phyloP scores from a whole-genome alignment of 2,113 vertebrate genomes.

The Macaca mulatta region DNA sequence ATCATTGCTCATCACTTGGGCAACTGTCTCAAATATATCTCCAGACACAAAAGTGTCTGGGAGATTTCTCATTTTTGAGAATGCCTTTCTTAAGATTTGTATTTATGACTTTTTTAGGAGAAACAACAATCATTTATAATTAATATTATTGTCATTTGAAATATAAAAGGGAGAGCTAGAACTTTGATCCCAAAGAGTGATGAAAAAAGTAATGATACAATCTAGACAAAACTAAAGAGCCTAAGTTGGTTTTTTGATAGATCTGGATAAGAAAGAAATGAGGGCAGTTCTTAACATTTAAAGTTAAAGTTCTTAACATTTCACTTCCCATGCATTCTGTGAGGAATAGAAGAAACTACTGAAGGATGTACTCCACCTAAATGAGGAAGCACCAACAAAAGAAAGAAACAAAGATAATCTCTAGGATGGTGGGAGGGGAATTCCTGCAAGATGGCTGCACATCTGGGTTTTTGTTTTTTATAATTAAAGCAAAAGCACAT shows the following conservation, averaged over 20 bases:
- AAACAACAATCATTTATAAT: slow-evolving; percentile 79
- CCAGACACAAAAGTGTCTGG: slow-evolving; percentile 69
- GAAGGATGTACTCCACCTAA: neutral
- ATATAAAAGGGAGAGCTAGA: slow-evolving; percentile 67
- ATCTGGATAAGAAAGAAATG: neutral
- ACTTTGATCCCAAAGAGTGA: slow-evolving; percentile 64
- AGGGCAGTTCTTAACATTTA: neutral
- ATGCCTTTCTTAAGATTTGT: slow-evolving; percentile 70
- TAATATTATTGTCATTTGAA: slow-evolving; percentile 72
- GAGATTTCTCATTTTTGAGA: slow-evolving; percentile 74
- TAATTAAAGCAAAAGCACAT: slow-evolving; percentile 60
- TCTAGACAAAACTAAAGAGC: slow-evolving; percentile 51
- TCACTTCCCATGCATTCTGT: neutral
- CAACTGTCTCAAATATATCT: slow-evolving; percentile 74
- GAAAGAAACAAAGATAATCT: neutral
- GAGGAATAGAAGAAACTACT: neutral
- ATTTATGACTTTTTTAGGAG: slow-evolving; percentile 75
- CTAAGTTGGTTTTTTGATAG: slow-evolving; percentile 44
- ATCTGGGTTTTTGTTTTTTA: neutral
- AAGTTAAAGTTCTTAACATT: neutral
- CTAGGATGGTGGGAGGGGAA: neutral
- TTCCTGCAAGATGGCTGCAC: neutral
- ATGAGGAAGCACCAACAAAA: neutral
- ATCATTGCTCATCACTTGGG: slow-evolving; percentile 77
- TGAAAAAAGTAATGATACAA: slow-evolving; percentile 60